A percentile compares a stretch with the other conserved stretches of the same genome.
Evolutionary conservation across 2,888 invertebrate species (phyloP).

Genomic region (Dione vanillae): DNA sequence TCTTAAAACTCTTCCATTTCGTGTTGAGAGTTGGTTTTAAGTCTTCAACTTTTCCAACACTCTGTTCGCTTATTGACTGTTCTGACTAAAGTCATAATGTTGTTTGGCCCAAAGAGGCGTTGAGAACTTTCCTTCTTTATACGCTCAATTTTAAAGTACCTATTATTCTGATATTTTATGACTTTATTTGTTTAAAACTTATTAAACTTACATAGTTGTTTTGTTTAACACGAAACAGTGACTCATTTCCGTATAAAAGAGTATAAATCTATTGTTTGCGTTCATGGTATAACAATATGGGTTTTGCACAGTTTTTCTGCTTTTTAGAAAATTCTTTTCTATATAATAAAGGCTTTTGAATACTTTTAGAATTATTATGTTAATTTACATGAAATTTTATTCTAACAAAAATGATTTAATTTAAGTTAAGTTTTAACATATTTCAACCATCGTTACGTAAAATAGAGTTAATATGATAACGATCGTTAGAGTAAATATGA

Average conservation of each 20-base stretch:
- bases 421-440: no score
- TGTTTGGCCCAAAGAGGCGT: constrained; percentile 22
- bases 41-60: constrained; percentile 30
- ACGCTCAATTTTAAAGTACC: constrained; percentile 19
- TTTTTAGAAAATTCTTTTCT: no score
- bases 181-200: background rate
- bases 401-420: no score
- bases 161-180: constrained; percentile 9
- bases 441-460: no score
- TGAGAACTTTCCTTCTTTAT: constrained; percentile 13
- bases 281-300: background rate
- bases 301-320: no score
- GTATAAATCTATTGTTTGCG: background rate
- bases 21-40: constrained; percentile 22
- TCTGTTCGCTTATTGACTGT: constrained; percentile 32
- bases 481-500: no score
- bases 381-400: no score
- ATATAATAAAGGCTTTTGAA: no score
- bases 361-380: no score
- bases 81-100: constrained; percentile 31
- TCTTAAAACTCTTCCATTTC: constrained; percentile 19
- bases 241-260: background rate
- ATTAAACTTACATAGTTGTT: background rate
- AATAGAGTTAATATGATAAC: no score
- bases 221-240: background rate